These are phyloP conservation scores for Lota lota DNA, from an alignment of 2,113 vertebrate species.

Conservation along the genomic window DNA sequence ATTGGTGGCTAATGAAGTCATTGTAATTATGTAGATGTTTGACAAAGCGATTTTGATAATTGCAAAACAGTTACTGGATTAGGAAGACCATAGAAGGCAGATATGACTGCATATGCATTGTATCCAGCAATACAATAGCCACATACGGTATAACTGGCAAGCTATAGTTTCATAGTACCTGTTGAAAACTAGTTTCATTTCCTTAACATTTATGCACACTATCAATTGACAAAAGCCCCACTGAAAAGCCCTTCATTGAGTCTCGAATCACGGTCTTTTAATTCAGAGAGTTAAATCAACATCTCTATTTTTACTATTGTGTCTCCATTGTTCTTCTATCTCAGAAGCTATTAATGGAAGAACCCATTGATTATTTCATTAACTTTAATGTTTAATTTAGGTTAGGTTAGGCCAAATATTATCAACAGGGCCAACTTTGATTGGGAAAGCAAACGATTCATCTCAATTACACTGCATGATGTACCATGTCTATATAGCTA, in stretches of 20 bases:
- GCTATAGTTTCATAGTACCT: too few species aligned
- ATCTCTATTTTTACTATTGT: not conserved
- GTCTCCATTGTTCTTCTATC: not conserved
- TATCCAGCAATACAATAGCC: too few species aligned
- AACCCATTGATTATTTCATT: not conserved
- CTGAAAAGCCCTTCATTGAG: too few species aligned
- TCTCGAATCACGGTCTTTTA: too few species aligned
- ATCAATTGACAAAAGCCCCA: too few species aligned
- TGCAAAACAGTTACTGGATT: not conserved
- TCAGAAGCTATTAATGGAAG: not conserved
- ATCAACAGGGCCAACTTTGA: too few species aligned
- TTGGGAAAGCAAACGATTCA: not conserved
- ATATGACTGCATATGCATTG: too few species aligned
- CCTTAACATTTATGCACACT: too few species aligned
- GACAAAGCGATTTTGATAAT: not conserved
- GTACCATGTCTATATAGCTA: too few species aligned
- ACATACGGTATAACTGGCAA: too few species aligned
- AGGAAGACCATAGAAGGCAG: not conserved
- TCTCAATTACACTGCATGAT: not conserved
- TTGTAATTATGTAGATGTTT: not conserved
- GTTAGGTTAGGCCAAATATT: not conserved
- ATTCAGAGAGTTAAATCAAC: not conserved
- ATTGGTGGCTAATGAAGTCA: not conserved
- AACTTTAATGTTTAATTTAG: not conserved
- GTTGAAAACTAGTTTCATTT: too few species aligned